A percentile compares a stretch with the other conserved stretches of the same genome.
Conservation (phyloP, 2,113 vertebrate species). For the Ochotona princeps region DNA sequence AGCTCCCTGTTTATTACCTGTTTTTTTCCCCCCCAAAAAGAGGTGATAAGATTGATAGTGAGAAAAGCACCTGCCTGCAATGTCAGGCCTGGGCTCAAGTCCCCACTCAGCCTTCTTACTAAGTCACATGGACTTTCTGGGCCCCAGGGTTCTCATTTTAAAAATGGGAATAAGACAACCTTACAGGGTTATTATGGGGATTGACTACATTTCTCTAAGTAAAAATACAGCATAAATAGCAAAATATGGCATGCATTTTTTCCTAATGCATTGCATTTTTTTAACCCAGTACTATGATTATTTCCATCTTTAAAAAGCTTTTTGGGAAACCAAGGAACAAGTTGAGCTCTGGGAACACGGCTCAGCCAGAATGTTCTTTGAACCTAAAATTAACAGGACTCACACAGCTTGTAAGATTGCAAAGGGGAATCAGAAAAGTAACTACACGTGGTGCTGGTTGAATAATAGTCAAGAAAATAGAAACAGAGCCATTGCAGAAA, state of each 20-base stretch:
- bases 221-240: background rate
- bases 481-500: background rate
- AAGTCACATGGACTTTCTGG: background rate
- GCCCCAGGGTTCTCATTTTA: background rate
- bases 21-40: no score
- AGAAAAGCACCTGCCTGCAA: background rate
- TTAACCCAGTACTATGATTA: background rate
- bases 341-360: background rate
- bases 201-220: background rate
- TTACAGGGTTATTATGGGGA: background rate
- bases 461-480: background rate
- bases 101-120: background rate
- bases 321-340: background rate
- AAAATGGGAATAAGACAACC: background rate
- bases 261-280: background rate
- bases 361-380: constrained; percentile 36
- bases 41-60: background rate
- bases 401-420: background rate
- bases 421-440: background rate
- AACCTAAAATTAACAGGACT: constrained; percentile 37
- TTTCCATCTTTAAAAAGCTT: constrained; percentile 6
- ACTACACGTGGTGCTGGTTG: background rate
- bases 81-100: background rate
- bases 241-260: background rate
- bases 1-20: no score